Base-by-base conservation (phyloP, 2,888 invertebrate species). In the Drosophila heteroneura region DNA sequence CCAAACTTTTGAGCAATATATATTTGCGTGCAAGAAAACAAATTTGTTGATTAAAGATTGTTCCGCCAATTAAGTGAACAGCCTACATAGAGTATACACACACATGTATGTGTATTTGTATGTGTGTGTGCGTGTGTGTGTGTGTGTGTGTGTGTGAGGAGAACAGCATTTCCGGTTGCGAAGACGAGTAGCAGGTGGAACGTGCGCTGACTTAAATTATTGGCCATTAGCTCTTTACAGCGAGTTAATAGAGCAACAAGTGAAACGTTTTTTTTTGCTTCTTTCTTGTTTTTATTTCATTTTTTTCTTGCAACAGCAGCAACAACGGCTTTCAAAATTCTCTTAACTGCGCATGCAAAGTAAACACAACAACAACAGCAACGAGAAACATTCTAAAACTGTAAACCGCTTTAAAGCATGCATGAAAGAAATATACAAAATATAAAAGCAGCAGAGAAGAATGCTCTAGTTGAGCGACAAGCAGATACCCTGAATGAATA, bases 211-310 rank as follows among this genome's bases (percentile, higher is more conserved):
- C 68, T 75, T 68, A 74, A 85, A 76, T 76, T 67, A 73, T 70
- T 64, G 81, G 65, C 69, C 79, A 82, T 74, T 80, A 70, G 68
- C 74, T 69, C 53, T 57, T 49, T 33, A 47, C 61, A 72, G 65
- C 85, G 69, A 81, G 81, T 88, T 88, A 88, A 85, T 85, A 85
- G 84, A 85, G 89, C 84, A 85, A 85, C 81, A 83, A 84, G 79
- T 74, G 82, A 76, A 81, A 76, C 77, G 67, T 56, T 69, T 73
- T 47, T 63, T 33, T 22, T 52, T 6, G 32, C 41, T 30, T 41
- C 30, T 30, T 51, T 47, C 26, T 47, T 5, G 16, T 16, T 26
- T 26, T 47, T 26, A 14, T 7, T 47, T 47, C 14, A 26, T 16
- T 47, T 47, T 12, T 58, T 22, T 22, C n/a, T 30, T 52, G 52